Conservation (phyloP, 1,140 invertebrate species). For the Drosophila parvula region DNA sequence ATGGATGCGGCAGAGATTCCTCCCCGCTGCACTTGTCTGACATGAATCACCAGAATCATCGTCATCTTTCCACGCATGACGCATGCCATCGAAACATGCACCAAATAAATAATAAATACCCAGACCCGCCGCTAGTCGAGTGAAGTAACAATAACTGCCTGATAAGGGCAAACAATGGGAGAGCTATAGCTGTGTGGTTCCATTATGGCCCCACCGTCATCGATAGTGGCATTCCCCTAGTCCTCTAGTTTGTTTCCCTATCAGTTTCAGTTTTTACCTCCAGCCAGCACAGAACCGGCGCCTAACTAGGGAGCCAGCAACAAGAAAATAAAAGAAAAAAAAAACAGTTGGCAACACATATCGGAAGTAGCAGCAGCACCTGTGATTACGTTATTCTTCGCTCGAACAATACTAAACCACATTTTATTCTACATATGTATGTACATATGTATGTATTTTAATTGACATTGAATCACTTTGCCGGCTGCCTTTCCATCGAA, state of each 20-base stretch:
- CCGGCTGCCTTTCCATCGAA: neutral
- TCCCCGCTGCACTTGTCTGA: conserved; percentile 38
- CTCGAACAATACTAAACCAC: conserved; percentile 1
- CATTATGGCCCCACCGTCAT: conserved; percentile 33
- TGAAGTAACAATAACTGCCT: conserved; percentile 46
- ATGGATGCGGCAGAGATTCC: conserved; percentile 1
- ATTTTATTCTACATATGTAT: neutral
- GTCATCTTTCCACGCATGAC: conserved; percentile 25
- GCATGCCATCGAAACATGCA: conserved; percentile 30
- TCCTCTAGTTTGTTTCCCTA: neutral
- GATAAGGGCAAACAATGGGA: conserved; percentile 50
- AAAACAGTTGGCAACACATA: conserved; percentile 33
- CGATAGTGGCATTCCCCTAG: conserved; percentile 41
- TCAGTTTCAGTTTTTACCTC: conserved; percentile 8
- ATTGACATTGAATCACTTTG: conserved; percentile 9
- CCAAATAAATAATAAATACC: conserved; percentile 38
- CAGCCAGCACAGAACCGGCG: neutral
- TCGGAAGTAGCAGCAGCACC: conserved; percentile 3
- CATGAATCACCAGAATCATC: conserved; percentile 42
- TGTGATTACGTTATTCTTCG: conserved; percentile 11
- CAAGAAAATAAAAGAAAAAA: neutral
- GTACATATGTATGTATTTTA: neutral
- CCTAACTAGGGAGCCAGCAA: neutral
- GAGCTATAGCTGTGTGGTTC: neutral
- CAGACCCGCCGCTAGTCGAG: neutral